These are phyloP conservation scores for Hydrotaea cyrtoneurina DNA, from an alignment of 2,888 invertebrate species.

Conservation along the genomic window DNA sequence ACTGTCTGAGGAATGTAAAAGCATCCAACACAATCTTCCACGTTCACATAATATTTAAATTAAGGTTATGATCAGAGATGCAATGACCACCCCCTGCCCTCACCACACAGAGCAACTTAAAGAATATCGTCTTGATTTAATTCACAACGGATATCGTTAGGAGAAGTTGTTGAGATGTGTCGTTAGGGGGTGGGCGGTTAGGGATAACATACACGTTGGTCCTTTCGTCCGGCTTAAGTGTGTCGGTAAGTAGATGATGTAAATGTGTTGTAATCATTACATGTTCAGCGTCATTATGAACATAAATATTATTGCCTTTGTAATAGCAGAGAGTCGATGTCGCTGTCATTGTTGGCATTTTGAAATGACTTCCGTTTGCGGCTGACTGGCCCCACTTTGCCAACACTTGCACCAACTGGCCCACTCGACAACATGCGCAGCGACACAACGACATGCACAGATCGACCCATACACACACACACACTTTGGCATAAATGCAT, in stretches of 20 bases:
- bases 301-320: conserved; percentile 44
- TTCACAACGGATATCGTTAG: conserved; percentile 14
- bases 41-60: no score
- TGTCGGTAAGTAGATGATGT: neutral
- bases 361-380: conserved; percentile 61
- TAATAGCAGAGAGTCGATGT: conserved; percentile 43
- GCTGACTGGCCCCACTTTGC: conserved; percentile 57
- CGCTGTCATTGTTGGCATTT: conserved; percentile 61
- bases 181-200: neutral
- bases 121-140: neutral
- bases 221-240: no score
- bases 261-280: conserved; percentile 27
- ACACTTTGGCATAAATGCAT: neutral
- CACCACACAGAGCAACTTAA: no score
- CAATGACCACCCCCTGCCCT: neutral
- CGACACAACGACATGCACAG: neutral
- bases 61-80: no score
- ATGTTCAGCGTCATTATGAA: conserved; percentile 40
- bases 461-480: neutral
- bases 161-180: neutral
- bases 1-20: no score
- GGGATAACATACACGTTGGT: no score
- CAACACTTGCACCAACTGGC: conserved; percentile 41
- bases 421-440: conserved; percentile 2
- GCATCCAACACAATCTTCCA: no score